These are phyloP conservation scores for Cheilosia scutellata DNA, from an alignment of 2,888 invertebrate genomes.

Conservation along the genomic window DNA sequence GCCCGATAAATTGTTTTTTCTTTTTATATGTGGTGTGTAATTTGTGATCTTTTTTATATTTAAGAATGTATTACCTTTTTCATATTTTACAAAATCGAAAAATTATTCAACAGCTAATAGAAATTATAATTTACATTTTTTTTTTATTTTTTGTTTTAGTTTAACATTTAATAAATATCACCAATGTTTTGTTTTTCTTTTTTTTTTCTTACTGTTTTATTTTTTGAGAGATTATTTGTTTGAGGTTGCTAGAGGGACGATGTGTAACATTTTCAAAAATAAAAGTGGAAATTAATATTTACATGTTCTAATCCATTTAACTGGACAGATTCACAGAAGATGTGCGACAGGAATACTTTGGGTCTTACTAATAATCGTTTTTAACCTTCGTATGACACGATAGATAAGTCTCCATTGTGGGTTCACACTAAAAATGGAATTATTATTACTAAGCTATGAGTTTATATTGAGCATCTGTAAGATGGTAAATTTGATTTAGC, in stretches of 20 bases:
- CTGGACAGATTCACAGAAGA: too few species aligned
- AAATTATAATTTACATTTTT: constrained; percentile 69
- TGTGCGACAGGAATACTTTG: too few species aligned
- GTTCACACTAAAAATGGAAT: too few species aligned
- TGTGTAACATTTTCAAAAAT: background rate
- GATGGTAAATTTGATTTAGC: too few species aligned
- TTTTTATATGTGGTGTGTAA: constrained; percentile 53
- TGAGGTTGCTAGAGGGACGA: constrained; percentile 18
- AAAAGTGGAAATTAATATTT: background rate
- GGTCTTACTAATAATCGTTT: too few species aligned
- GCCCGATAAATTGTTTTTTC: constrained; percentile 58
- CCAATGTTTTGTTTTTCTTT: constrained; percentile 54
- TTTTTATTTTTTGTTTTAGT: constrained; percentile 40
- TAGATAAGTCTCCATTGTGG: too few species aligned
- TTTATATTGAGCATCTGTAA: too few species aligned
- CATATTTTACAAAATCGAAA: constrained; percentile 65
- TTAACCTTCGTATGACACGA: too few species aligned
- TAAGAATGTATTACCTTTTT: constrained; percentile 39
- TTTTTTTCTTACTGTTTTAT: constrained; percentile 8
- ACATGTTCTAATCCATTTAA: too few species aligned
- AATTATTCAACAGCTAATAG: constrained; percentile 66
- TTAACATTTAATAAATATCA: constrained; percentile 75
- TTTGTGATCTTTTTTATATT: constrained; percentile 56
- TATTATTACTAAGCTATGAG: too few species aligned
- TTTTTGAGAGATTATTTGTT: constrained; percentile 4